phyloP scores from a whole-genome alignment of 2,888 invertebrate species.

The Eristalinus sepulchralis region DNA sequence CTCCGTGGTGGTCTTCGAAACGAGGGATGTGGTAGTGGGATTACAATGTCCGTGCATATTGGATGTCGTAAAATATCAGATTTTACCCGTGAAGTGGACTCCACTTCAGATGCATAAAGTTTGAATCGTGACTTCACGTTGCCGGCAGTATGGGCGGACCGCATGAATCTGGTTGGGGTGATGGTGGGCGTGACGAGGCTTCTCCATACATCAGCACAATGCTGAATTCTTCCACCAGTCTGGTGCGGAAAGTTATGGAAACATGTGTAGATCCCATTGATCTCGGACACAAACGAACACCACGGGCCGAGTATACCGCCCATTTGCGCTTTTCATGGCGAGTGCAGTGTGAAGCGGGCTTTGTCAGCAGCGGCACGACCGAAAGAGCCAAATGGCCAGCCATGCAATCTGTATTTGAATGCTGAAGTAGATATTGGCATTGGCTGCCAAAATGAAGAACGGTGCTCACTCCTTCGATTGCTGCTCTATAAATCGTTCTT shows the following conservation, averaged over 20 bases:
- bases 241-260: constrained; percentile 43
- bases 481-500: constrained; percentile 48
- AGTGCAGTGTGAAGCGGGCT: neutral
- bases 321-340: constrained; percentile 37
- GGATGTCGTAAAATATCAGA: constrained; percentile 53
- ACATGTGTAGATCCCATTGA: constrained; percentile 60
- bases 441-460: constrained; percentile 28
- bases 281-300: constrained; percentile 59
- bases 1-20: neutral
- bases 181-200: neutral
- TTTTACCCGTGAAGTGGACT: constrained; percentile 46
- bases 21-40: neutral
- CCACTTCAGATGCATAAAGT: constrained; percentile 51
- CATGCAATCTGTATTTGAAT: constrained; percentile 53
- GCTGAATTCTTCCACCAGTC: constrained; percentile 23
- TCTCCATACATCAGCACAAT: neutral
- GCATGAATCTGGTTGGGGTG: neutral
- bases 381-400: neutral
- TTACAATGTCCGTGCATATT: constrained; percentile 35
- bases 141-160: neutral
- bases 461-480: constrained; percentile 29
- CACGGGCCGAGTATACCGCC: constrained; percentile 12
- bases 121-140: constrained; percentile 49
- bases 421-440: constrained; percentile 27
- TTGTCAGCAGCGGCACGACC: neutral